Percentiles rank a stretch among this genome's conserved stretches.
Evolutionary conservation across 2,888 invertebrate species (phyloP).

Genomic region (Ptychoptera contaminata): DNA sequence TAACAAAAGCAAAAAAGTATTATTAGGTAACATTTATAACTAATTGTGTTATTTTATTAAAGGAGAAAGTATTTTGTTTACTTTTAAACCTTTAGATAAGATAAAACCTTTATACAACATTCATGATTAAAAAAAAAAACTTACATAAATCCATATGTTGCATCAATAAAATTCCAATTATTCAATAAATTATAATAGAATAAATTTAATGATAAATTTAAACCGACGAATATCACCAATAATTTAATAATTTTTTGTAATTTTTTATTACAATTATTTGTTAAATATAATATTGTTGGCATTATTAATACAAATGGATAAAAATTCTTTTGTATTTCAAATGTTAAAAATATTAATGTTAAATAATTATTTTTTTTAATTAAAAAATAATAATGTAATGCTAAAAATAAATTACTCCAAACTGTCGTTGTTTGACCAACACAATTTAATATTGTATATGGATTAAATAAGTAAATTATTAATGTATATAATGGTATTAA

Average conservation of each 20-base stretch:
- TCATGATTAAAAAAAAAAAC: constrained; percentile 20
- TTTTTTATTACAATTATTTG: constrained; percentile 2
- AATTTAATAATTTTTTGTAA: constrained; percentile 37
- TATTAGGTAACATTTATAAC: too few species aligned
- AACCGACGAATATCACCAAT: constrained; percentile 34
- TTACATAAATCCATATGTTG: constrained; percentile 72
- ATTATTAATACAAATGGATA: constrained; percentile 72
- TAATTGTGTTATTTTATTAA: too few species aligned
- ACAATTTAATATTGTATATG: constrained; percentile 74
- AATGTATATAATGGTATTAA: constrained; percentile 50
- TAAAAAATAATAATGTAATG: constrained; percentile 54
- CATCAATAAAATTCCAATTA: constrained; percentile 46
- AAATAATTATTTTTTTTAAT: constrained; percentile 43
- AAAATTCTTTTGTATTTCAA: constrained; percentile 67
- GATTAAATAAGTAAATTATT: constrained; percentile 74
- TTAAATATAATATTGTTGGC: constrained; percentile 49
- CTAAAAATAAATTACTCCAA: constrained; percentile 69
- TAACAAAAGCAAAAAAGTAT: constrained; percentile 32
- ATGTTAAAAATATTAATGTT: constrained; percentile 51
- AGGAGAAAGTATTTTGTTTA: too few species aligned
- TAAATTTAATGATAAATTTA: constrained; percentile 38
- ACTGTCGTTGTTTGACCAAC: constrained; percentile 81
- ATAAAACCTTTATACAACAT: too few species aligned
- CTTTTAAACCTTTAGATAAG: too few species aligned
- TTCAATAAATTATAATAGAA: constrained; percentile 13